Evolutionary conservation across 2,888 invertebrate genomes (phyloP), one percentile per base, ranked within the genome.

Genomic region (Apamea sordens): DNA sequence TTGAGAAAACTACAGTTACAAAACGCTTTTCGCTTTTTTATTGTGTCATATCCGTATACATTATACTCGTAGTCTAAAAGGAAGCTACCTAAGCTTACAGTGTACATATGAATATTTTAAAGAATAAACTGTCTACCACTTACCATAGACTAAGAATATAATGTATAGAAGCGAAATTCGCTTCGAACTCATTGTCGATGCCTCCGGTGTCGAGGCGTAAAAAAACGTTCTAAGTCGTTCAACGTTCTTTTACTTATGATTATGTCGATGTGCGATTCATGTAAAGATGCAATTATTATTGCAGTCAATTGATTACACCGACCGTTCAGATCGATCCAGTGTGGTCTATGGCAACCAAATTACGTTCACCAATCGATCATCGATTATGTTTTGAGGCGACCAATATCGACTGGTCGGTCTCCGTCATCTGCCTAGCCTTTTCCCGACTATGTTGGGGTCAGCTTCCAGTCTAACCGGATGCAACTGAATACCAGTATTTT

Each of bases 61-160:
- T 44, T 74, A 32, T 0, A 32, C 32, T 1, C 32, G 32, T 32
- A 32, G 11, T 32, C 21, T 69, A 0, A 64, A 53, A 75, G 32
- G n/a, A 36, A 70, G 32, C 47, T 67, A 50, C n/a, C 59, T 61
- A 28, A 28, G 61, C 15, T 28, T 15, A 61, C 15, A 13, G 13
- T 50, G 18, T 41, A 32, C 24, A 74, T n/a, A 36, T 76, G 73
- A 86, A 82, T 84, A 77, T 59, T 77, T 83, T 32, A 83, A 63
- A 63, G 13, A 41, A 71, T 32, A 28, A 32, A 64, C 15, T 61
- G n/a, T 59, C 63, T 70, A 47, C 53, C 7, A 73, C 69, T 77
- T 79, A 76, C 77, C 77, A 15, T 32, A 32, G 50, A 82, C 41
- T 63, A 53, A 28, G 3, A 32, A 50, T 18, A 0, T 11, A 4